Percentiles rank a stretch among this genome's conserved stretches.
Conservation (phyloP, 2,888 invertebrate genomes). For the Agonopterix arenella region DNA sequence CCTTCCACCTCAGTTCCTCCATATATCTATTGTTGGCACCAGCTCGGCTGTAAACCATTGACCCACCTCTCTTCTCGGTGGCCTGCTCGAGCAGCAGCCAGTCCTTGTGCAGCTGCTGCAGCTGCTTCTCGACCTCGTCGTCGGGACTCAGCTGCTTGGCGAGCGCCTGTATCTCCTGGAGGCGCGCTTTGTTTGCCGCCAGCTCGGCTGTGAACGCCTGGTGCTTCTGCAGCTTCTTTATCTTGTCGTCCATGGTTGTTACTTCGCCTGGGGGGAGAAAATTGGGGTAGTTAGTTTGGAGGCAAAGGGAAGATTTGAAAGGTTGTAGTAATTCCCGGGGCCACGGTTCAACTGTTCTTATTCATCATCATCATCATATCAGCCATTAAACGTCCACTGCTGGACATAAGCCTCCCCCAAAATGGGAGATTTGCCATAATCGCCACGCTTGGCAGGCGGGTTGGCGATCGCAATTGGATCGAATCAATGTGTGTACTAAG, state of each 20-base stretch:
- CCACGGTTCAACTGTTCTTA: too few species aligned
- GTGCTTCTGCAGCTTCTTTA: slow-evolving; percentile 95
- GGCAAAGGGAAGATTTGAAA: neutral
- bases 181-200: slow-evolving; percentile 89
- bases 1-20: too few species aligned
- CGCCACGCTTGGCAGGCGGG: too few species aligned
- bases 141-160: slow-evolving; percentile 87
- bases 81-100: slow-evolving; percentile 89
- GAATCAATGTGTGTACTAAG: too few species aligned
- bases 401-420: too few species aligned
- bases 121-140: slow-evolving; percentile 82
- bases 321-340: too few species aligned
- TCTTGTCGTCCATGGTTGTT: slow-evolving; percentile 94
- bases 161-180: slow-evolving; percentile 85
- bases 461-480: too few species aligned
- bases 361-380: too few species aligned
- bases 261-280: slow-evolving; percentile 74
- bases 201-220: slow-evolving; percentile 97
- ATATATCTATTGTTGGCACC: too few species aligned
- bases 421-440: too few species aligned
- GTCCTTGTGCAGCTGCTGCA: slow-evolving; percentile 81
- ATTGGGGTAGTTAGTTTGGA: neutral
- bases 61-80: slow-evolving; percentile 63
- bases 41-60: slow-evolving; percentile 37
- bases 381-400: too few species aligned